Conservation (phyloP, 2,113 vertebrate species). For the Turdus rufiventris region DNA sequence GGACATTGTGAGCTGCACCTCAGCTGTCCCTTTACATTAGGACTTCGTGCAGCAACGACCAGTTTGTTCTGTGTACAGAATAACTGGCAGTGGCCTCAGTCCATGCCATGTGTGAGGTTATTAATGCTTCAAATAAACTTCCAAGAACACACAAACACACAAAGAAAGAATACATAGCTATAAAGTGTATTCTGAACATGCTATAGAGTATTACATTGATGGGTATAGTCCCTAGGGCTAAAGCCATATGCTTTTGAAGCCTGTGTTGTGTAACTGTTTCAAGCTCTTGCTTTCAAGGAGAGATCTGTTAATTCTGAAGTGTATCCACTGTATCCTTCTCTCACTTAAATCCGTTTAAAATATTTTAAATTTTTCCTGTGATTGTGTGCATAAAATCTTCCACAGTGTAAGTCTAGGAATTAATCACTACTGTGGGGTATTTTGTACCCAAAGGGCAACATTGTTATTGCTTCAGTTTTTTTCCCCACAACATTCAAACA, state of each 20-base stretch:
- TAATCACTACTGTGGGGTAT: background rate
- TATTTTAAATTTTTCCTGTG: background rate
- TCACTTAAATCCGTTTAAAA: conserved; percentile 5
- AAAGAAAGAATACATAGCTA: background rate
- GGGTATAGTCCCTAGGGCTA: background rate
- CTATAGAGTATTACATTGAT: background rate
- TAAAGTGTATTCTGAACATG: background rate
- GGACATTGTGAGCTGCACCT: background rate
- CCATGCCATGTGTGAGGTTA: background rate
- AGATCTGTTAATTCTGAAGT: background rate
- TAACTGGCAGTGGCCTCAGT: background rate
- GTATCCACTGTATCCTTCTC: background rate
- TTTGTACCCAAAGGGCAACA: background rate
- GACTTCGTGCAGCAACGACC: background rate
- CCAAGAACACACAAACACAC: background rate
- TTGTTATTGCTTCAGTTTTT: background rate
- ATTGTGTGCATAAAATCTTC: background rate
- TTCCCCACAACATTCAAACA: background rate
- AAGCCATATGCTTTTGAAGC: background rate
- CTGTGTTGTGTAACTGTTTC: conserved; percentile 2
- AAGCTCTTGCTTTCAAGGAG: background rate
- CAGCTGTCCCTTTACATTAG: background rate
- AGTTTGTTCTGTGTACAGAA: background rate
- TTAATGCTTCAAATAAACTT: background rate
- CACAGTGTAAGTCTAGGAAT: background rate